A percentile compares a stretch with the other conserved stretches of the same genome.
These are phyloP conservation scores for Amblyopsis rosae DNA, from an alignment of 2,113 vertebrate genomes.

Conservation along the genomic window DNA sequence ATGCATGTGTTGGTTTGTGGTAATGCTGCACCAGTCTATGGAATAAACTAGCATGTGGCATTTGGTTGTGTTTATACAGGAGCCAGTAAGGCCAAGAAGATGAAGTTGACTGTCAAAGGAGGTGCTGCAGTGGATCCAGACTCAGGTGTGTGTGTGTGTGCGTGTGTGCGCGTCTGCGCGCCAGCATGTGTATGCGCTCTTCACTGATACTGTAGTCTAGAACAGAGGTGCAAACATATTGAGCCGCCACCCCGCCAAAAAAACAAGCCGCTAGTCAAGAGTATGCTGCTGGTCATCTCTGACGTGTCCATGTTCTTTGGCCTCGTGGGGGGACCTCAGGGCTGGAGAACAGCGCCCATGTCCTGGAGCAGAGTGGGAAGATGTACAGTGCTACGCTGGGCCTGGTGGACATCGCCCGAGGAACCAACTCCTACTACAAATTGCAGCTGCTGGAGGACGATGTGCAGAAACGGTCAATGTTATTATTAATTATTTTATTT, in stretches of 20 bases:
- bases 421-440: constrained; percentile 98
- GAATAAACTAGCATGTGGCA: neutral
- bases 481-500: neutral
- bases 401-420: constrained; percentile 92
- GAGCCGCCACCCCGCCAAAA: neutral
- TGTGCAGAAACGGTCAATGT: constrained; percentile 84
- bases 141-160: constrained; percentile 78
- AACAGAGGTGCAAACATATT: neutral
- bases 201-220: neutral
- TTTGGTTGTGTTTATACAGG: constrained; percentile 66
- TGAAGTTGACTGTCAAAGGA: constrained; percentile 98
- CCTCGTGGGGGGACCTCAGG: constrained; percentile 64
- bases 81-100: constrained; percentile 90
- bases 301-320: neutral
- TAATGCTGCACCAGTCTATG: neutral
- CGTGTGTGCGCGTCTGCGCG: constrained; percentile 55
- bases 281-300: too few relatives aligned
- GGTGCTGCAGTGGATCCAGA: constrained; percentile 97
- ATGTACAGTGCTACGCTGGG: constrained; percentile 96
- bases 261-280: neutral
- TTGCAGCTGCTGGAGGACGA: constrained; percentile 95
- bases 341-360: constrained; percentile 92
- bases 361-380: constrained; percentile 92
- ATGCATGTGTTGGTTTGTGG: neutral
- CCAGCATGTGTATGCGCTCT: too few relatives aligned